Conservation (phyloP, 2,797 vertebrate genomes). For the Emydoidea blandingii region DNA sequence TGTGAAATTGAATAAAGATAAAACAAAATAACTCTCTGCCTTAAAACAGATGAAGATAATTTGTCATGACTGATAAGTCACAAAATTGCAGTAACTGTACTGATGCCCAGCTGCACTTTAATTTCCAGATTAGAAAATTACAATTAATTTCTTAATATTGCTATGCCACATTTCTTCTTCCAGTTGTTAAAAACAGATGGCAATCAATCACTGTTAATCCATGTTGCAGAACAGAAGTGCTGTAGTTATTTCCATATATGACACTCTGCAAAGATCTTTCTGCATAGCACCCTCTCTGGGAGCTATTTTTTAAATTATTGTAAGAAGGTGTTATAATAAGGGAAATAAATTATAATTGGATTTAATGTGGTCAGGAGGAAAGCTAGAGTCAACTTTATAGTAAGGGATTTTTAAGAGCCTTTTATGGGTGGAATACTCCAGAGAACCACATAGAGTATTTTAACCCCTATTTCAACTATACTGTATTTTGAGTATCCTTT, state of each 20-base stretch:
- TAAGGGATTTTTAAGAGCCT: neutral
- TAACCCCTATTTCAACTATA: neutral
- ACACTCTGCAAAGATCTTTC: neutral
- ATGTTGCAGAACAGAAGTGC: conserved; percentile 62
- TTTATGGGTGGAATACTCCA: neutral
- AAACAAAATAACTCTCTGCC: conserved; percentile 30
- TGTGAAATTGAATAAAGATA: conserved; percentile 54
- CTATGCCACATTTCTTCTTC: conserved; percentile 67
- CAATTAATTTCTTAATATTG: conserved; percentile 78
- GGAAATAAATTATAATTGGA: conserved; percentile 58
- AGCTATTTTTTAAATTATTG: conserved; percentile 49
- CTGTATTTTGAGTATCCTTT: neutral
- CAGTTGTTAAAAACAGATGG: conserved; percentile 74
- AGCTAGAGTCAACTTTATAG: conserved; percentile 10
- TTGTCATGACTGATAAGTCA: conserved; percentile 72
- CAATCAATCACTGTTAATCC: conserved; percentile 74
- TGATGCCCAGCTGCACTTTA: conserved; percentile 76
- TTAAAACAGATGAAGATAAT: conserved; percentile 67
- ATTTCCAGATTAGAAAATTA: conserved; percentile 79
- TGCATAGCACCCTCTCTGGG: conserved; percentile 23
- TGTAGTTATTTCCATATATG: conserved; percentile 42
- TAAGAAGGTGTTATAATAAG: conserved; percentile 51
- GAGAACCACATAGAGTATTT: neutral
- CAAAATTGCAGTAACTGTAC: conserved; percentile 58
- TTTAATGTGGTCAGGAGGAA: conserved; percentile 3